Evolutionary conservation across 2,888 invertebrate species (phyloP).

Genomic region (Aplocera efformata): DNA sequence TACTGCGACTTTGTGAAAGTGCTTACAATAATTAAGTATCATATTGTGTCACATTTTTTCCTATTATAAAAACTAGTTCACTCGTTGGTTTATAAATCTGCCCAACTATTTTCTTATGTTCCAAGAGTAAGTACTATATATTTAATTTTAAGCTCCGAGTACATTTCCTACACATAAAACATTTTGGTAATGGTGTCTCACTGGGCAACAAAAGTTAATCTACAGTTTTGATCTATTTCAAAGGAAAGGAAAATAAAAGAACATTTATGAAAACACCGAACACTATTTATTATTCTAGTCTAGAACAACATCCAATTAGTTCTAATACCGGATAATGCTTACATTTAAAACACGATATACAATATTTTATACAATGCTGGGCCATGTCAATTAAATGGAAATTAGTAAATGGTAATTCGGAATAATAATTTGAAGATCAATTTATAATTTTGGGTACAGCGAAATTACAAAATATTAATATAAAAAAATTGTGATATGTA

Average conservation of each 20-base stretch:
- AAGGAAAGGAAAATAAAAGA: slow-evolving; percentile 42
- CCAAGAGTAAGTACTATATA: too few relatives aligned
- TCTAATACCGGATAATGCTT: slow-evolving; percentile 48
- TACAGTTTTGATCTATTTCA: too few relatives aligned
- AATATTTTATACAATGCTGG: slow-evolving; percentile 34
- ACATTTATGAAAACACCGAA: slow-evolving; percentile 64
- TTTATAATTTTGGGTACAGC: neutral
- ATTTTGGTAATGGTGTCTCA: too few relatives aligned
- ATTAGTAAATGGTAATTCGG: slow-evolving; percentile 24
- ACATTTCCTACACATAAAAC: too few relatives aligned
- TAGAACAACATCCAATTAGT: slow-evolving; percentile 71
- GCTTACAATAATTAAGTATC: too few relatives aligned
- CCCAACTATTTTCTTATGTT: too few relatives aligned
- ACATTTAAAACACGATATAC: slow-evolving; percentile 28
- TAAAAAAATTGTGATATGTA: slow-evolving; percentile 43
- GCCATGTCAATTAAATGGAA: slow-evolving; percentile 36
- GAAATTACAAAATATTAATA: slow-evolving; percentile 18
- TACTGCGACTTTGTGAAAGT: too few relatives aligned
- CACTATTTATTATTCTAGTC: slow-evolving; percentile 69
- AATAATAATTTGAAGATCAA: neutral
- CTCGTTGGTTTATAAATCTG: too few relatives aligned
- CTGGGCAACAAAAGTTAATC: too few relatives aligned
- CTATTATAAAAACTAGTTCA: too few relatives aligned
- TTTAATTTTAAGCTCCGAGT: too few relatives aligned
- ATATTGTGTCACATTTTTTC: too few relatives aligned